These are phyloP conservation scores for Centropyge bicolor DNA, from an alignment of 2,797 vertebrate genomes.

Conservation along the genomic window DNA sequence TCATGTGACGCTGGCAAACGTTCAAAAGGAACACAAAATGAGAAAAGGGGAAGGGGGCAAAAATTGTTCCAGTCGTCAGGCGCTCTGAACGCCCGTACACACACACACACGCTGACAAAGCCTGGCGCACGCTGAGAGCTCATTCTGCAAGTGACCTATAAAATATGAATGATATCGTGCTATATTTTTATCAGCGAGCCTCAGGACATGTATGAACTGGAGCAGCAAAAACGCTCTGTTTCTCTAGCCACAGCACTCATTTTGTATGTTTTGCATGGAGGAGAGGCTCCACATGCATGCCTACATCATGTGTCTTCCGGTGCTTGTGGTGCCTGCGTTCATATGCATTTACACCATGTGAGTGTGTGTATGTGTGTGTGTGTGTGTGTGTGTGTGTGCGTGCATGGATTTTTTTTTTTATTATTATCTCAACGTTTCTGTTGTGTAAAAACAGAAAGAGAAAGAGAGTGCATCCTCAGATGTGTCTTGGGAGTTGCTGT, in stretches of 20 bases:
- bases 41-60: constrained; percentile 21
- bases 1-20: constrained; percentile 58
- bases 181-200: constrained; percentile 79
- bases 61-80: constrained; percentile 38
- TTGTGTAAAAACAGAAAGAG: constrained; percentile 20
- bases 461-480: constrained; percentile 28
- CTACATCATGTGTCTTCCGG: constrained; percentile 16
- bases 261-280: constrained; percentile 27
- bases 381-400: constrained; percentile 1
- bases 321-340: constrained; percentile 1
- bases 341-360: constrained; percentile 13
- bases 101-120: constrained; percentile 35
- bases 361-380: not conserved
- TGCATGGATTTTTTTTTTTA: not conserved
- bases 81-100: constrained; percentile 37
- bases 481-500: constrained; percentile 60
- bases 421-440: not conserved
- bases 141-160: constrained; percentile 75
- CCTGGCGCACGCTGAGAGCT: constrained; percentile 45
- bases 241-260: constrained; percentile 47
- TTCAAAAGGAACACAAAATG: constrained; percentile 34
- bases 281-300: constrained; percentile 8
- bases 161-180: constrained; percentile 81
- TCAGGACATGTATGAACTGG: constrained; percentile 77
- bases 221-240: constrained; percentile 70